Conservation (phyloP, 2,888 invertebrate genomes). For the Melanostoma scalare region DNA sequence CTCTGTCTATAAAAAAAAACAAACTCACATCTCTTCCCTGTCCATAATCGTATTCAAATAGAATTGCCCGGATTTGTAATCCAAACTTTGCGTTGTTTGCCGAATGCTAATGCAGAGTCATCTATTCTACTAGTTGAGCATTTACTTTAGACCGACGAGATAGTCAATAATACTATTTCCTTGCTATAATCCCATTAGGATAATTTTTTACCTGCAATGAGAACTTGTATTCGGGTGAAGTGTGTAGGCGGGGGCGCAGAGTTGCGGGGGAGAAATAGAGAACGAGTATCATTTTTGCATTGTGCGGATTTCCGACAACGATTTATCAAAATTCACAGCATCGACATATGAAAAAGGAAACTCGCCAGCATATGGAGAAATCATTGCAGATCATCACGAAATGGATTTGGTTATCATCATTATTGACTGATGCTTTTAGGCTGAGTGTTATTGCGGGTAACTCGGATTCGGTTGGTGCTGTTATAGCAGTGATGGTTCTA, state of each 20-base stretch:
- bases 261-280: not conserved
- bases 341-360: conserved; percentile 25
- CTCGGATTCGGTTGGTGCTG: not conserved
- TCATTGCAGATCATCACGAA: conserved; percentile 45
- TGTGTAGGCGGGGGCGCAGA: not conserved
- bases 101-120: conserved; percentile 38
- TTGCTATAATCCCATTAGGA: conserved; percentile 33
- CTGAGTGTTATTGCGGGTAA: conserved; percentile 8
- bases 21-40: conserved; percentile 15
- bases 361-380: conserved; percentile 15
- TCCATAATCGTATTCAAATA: conserved; percentile 57
- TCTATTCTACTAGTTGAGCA: conserved; percentile 46
- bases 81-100: conserved; percentile 18
- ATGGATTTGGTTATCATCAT: conserved; percentile 38
- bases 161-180: conserved; percentile 7
- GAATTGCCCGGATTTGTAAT: conserved; percentile 42
- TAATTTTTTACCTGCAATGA: conserved; percentile 11
- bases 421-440: not conserved
- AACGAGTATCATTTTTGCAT: conserved; percentile 48
- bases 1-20: not conserved
- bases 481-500: not conserved
- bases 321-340: conserved; percentile 63
- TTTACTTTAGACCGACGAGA: conserved; percentile 39
- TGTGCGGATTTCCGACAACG: conserved; percentile 62
- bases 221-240: conserved; percentile 15